Evolutionary conservation across 2,797 vertebrate genomes (phyloP).

Genomic region (Arnoldichthys spilopterus): DNA sequence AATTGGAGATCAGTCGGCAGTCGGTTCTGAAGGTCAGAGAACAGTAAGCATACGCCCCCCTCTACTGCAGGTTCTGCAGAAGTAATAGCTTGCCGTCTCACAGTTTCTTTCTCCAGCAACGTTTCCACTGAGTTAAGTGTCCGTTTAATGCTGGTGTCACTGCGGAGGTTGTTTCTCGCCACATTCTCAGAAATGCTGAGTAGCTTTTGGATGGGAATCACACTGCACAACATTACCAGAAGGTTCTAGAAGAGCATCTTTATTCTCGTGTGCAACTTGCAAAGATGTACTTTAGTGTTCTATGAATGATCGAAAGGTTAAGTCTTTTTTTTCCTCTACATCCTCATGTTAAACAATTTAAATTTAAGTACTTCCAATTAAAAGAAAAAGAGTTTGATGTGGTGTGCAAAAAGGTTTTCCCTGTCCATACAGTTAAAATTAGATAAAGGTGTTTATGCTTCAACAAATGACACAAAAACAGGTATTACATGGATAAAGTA

Average conservation of each 20-base stretch:
- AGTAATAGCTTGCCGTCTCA: not conserved
- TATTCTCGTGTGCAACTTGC: too few species aligned
- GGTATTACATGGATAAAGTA: too few species aligned
- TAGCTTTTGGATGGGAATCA: conserved; percentile 31
- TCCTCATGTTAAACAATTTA: too few species aligned
- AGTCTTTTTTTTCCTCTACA: too few species aligned
- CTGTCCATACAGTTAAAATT: too few species aligned
- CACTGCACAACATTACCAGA: not conserved
- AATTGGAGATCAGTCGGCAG: not conserved
- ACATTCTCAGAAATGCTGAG: conserved; percentile 38
- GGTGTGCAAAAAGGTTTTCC: too few species aligned
- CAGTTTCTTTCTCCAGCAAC: conserved; percentile 18
- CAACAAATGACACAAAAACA: too few species aligned
- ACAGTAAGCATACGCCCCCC: not conserved
- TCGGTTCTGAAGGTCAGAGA: not conserved
- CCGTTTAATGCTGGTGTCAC: conserved; percentile 30
- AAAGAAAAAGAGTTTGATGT: too few species aligned
- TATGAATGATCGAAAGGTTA: too few species aligned
- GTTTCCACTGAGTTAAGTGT: conserved; percentile 4
- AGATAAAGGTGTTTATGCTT: too few species aligned
- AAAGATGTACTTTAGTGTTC: too few species aligned
- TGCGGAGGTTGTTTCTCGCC: not conserved
- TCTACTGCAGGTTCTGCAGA: not conserved
- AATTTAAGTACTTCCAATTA: too few species aligned
- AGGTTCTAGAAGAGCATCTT: not conserved